Base-by-base conservation (phyloP, 2,113 vertebrate species). In the Calidris pygmaea region DNA sequence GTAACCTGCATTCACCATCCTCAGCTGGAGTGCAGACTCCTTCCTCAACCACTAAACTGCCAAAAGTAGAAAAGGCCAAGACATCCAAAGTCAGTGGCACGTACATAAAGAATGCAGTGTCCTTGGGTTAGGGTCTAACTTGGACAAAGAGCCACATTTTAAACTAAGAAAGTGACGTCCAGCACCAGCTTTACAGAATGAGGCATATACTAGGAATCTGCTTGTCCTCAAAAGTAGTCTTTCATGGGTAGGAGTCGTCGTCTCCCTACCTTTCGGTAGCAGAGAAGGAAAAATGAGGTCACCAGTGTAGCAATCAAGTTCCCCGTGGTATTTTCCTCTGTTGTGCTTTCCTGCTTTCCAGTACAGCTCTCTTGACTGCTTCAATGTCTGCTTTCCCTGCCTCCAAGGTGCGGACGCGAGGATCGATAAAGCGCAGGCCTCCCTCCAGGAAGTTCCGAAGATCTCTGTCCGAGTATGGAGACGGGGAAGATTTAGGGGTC, bases 361-460 rank as follows among this genome's bases (percentile, higher is more conserved):
- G 23, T 48, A 26, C 21, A 1, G 0, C 18, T 68, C 23, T 63
- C 17, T 14, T 88, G 60, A 76, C 16, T 66, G 78, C 45, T 84
- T 88, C 60, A 13, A 17, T 85, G 41, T 80, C 39, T 96, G 67
- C 50, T 96, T 87, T 95, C 23, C 26, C 52, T 71, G 87, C 68
- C 87, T 67, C 45, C 76, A 98, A 97, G 98, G 97, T 98, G 84
- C 97, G 98, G 77, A 98, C 98, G 0, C 95, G 98, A 37, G 98
- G 98, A 68, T 98, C 98, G 0, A 95, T 98, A 47, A 98, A 98
- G 79, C 98, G 98, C 68, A 97, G 98, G 21, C 98, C 98, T 7
- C 98, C 98, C 3, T 98, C 98, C 43, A 95, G 98, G 35, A 96
- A 80, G 47, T 98, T 98, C 96, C 96, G 98, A 50, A 97, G 97